A percentile compares a stretch with the other conserved stretches of the same genome.
Evolutionary conservation across 2,888 invertebrate genomes (phyloP).

Genomic region (Galerucella calmariensis): DNA sequence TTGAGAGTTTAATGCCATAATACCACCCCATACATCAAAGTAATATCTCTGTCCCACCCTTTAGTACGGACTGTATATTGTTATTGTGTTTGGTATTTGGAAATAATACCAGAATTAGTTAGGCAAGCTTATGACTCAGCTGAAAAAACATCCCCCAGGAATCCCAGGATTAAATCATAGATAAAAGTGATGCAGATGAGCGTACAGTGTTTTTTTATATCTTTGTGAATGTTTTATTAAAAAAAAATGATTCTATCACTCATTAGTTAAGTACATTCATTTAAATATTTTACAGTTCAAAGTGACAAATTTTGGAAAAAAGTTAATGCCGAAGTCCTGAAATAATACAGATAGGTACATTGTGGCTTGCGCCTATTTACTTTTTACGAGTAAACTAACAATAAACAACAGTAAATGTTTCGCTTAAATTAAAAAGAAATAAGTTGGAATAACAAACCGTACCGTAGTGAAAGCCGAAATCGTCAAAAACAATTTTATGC

Average conservation of each 20-base stretch:
- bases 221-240: background rate
- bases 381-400: background rate
- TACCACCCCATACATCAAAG: constrained; percentile 42
- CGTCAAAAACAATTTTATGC: constrained; percentile 29
- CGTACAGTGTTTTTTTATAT: background rate
- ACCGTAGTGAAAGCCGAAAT: constrained; percentile 3
- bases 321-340: background rate
- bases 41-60: constrained; percentile 25
- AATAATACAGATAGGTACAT: background rate
- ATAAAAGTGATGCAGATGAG: background rate
- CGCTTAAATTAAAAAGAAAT: background rate
- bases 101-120: constrained; percentile 41
- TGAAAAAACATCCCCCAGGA: constrained; percentile 9
- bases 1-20: constrained; percentile 42
- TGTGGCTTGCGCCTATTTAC: background rate
- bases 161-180: background rate
- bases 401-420: constrained; percentile 10
- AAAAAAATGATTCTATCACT: background rate
- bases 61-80: constrained; percentile 17
- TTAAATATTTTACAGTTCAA: background rate
- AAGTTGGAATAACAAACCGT: constrained; percentile 17
- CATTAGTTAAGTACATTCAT: background rate
- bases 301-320: background rate
- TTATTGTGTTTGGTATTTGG: constrained; percentile 34
- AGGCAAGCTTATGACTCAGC: constrained; percentile 39